Evolutionary conservation across 2,113 vertebrate species (phyloP).

Genomic region (Hydrochoerus hydrochaeris): DNA sequence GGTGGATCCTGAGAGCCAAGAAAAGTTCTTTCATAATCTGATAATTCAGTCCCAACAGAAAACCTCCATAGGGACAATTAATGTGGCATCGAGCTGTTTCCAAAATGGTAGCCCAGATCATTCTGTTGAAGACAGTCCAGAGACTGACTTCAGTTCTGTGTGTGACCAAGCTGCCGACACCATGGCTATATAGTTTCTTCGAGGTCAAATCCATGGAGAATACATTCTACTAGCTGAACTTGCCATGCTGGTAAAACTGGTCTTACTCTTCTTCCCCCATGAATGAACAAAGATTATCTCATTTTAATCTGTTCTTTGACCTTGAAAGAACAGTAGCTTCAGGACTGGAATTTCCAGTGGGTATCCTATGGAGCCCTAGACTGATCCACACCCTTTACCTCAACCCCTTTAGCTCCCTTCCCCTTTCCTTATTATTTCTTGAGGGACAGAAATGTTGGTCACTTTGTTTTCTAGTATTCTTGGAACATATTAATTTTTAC

Average conservation of each 20-base stretch:
- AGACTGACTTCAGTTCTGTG: neutral
- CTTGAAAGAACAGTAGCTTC: neutral
- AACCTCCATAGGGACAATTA: neutral
- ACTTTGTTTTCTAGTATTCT: neutral
- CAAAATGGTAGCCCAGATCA: neutral
- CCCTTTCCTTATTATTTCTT: neutral
- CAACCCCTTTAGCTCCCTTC: neutral
- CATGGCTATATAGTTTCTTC: neutral
- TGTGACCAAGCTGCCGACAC: neutral
- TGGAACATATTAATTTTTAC: neutral
- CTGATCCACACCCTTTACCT: neutral
- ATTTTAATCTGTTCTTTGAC: constrained; percentile 16
- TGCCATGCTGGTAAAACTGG: neutral
- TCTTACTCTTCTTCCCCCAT: neutral
- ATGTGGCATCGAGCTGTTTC: neutral
- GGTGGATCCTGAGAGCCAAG: neutral
- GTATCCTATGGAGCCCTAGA: neutral
- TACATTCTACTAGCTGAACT: neutral
- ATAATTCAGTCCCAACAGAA: neutral
- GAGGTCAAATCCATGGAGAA: neutral
- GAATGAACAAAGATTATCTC: neutral
- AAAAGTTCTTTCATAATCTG: neutral
- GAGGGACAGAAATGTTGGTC: neutral
- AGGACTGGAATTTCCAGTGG: neutral
- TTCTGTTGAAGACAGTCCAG: neutral